Evolutionary conservation across 2,888 invertebrate species (phyloP).

Genomic region (Cataglyphis cursor): DNA sequence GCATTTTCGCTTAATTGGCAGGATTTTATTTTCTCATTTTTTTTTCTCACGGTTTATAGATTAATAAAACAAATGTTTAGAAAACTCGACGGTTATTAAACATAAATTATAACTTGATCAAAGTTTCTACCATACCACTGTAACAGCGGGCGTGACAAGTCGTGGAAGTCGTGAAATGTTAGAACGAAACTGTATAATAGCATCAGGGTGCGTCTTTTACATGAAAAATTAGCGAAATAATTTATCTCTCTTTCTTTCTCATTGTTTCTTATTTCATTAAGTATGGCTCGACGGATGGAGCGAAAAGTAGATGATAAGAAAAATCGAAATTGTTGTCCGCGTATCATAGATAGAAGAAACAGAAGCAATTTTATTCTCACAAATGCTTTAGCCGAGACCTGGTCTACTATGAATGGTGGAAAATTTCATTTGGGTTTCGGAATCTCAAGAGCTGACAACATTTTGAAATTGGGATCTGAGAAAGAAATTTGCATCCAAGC

Average conservation of each 20-base stretch:
- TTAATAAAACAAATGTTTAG: neutral
- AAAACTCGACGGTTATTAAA: conserved; percentile 7
- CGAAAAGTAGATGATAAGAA: conserved; percentile 15
- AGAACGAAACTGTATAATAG: conserved; percentile 2
- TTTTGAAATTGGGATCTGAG: conserved; percentile 17
- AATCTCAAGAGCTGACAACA: conserved; percentile 18
- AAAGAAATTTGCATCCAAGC: conserved; percentile 41
- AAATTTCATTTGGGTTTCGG: conserved; percentile 39
- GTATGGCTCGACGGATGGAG: neutral
- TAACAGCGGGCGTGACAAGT: conserved; percentile 27
- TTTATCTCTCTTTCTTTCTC: neutral
- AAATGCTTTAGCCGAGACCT: conserved; percentile 30
- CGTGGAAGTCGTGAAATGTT: conserved; percentile 11
- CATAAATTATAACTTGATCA: neutral
- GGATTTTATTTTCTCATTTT: conserved; percentile 7
- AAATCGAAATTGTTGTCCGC: conserved; percentile 31
- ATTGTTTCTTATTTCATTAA: conserved; percentile 18
- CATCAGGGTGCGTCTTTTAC: neutral
- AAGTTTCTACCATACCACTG: neutral
- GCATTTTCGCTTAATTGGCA: conserved; percentile 29
- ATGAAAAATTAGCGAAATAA: conserved; percentile 22
- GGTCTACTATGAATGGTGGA: conserved; percentile 26
- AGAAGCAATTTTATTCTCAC: conserved; percentile 55
- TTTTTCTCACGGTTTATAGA: neutral
- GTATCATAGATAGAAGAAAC: conserved; percentile 37